Base-by-base conservation (phyloP, 2,797 vertebrate genomes). In the Loris lydekkerianus region DNA sequence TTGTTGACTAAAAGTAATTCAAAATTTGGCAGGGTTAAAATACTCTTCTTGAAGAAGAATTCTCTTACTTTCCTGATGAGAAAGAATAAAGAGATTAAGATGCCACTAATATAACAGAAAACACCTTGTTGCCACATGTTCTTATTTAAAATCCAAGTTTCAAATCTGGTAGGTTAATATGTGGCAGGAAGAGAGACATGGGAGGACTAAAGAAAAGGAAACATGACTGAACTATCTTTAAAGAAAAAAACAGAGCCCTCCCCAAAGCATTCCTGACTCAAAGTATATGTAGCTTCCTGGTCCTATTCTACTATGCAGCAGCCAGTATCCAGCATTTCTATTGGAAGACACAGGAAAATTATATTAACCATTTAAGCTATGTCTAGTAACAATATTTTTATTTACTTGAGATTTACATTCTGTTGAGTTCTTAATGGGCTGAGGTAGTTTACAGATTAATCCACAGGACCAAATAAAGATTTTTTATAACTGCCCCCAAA, bases 81-180 rank as follows among this genome's bases (percentile, higher is more conserved):
- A 90, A 84, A 37, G 8, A 69, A 72, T 34, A 75, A 86, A 86
- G 69, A 81, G 29, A 58, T 91, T 78, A 78, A 76, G 75, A 69
- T 84, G 34, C 70, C 37, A 83, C 37, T 78, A 77, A 75, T 75
- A 23, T 37, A 89, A 78, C 63, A 25, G 75, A 88, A 88, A 93
- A 87, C 15, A 94, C 8, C 3, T 34, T 86, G n/a, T 82, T 88
- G 61, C 21, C 31, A 3, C 20, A 43, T 49, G 92, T 86, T 91
- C 88, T 67, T 53, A 70, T 73, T 88, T 91, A 75, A 93, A 83
- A 73, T 73, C n/a, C 61, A 75, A 72, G 37, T 43, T 95, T 94
- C 63, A 85, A 61, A 88, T 76, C 67, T 87, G 31, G 43, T 43
- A 72, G 58, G 23, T 7, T 92, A 65, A 78, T n/a, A 67, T 43